Percentiles rank a stretch among this genome's conserved stretches.
These are phyloP conservation scores for Agrypnia vestita DNA, from an alignment of 1,140 invertebrate genomes.

Conservation along the genomic window DNA sequence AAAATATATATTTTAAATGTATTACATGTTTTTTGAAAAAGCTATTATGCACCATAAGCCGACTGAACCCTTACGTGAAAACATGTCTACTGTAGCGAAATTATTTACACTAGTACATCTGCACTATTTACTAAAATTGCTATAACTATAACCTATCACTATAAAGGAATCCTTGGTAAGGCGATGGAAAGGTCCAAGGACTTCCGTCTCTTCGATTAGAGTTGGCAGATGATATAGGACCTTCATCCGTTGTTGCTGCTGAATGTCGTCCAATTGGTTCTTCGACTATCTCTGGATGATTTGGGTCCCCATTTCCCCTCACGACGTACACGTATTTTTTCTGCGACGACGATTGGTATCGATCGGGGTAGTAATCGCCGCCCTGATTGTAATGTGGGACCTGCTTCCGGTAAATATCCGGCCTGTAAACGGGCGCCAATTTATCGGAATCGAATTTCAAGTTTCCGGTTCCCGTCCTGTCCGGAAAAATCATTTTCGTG, in stretches of 20 bases:
- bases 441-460: slow-evolving; percentile 63
- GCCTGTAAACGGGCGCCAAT: slow-evolving; percentile 46
- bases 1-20: too few relatives aligned
- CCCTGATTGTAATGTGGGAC: slow-evolving; percentile 30
- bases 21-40: too few relatives aligned
- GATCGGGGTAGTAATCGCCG: slow-evolving; percentile 18
- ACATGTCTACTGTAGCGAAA: too few relatives aligned
- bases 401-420: slow-evolving; percentile 51
- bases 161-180: slow-evolving; percentile 47
- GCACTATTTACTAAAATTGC: too few relatives aligned
- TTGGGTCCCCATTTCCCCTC: slow-evolving; percentile 58
- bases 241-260: slow-evolving; percentile 2
- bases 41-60: too few relatives aligned
- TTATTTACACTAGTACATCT: too few relatives aligned
- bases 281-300: slow-evolving; percentile 57
- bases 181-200: slow-evolving; percentile 56
- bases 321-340: slow-evolving; percentile 58
- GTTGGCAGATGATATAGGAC: neutral
- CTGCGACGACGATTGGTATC: slow-evolving; percentile 34
- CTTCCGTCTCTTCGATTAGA: slow-evolving; percentile 8
- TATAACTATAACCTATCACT: slow-evolving; percentile 45
- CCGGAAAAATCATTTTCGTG: slow-evolving; percentile 66
- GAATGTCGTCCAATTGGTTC: slow-evolving; percentile 16
- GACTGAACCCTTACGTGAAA: too few relatives aligned
- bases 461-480: slow-evolving; percentile 68